Percentiles rank a stretch among this genome's conserved stretches.
Conservation (phyloP, 2,797 vertebrate genomes). For the Melanotaenia pygmaea region DNA sequence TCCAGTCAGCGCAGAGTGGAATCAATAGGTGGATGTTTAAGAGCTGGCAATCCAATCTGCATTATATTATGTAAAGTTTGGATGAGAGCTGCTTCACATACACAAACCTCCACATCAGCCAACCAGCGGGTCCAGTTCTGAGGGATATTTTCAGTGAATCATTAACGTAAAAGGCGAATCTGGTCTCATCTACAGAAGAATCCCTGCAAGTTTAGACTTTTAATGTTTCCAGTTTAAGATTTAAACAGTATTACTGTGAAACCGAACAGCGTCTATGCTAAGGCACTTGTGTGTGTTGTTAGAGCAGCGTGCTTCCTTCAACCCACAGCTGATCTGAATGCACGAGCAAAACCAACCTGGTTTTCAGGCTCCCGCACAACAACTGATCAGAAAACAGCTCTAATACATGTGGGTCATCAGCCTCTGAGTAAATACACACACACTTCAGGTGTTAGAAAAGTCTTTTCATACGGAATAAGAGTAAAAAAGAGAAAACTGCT, state of each 20-base stretch:
- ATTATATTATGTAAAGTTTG: slow-evolving; percentile 37
- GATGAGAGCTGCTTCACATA: slow-evolving; percentile 3
- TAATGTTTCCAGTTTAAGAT: slow-evolving; percentile 66
- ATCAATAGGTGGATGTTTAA: slow-evolving; percentile 49
- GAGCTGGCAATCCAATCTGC: slow-evolving; percentile 46
- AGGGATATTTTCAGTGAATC: slow-evolving; percentile 5
- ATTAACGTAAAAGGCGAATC: neutral
- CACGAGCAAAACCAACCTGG: neutral
- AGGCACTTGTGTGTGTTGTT: slow-evolving; percentile 55
- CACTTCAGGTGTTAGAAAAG: slow-evolving; percentile 3
- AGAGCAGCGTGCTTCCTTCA: slow-evolving; percentile 73
- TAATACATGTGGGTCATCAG: slow-evolving; percentile 65
- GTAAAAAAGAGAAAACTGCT: slow-evolving; percentile 15
- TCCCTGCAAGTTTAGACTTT: slow-evolving; percentile 58
- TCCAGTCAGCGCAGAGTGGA: slow-evolving; percentile 38
- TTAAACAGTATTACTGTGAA: slow-evolving; percentile 3
- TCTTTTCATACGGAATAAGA: neutral
- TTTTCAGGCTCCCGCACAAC: too few relatives aligned
- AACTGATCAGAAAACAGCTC: slow-evolving; percentile 27
- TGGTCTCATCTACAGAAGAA: slow-evolving; percentile 15
- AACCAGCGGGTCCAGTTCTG: slow-evolving; percentile 42
- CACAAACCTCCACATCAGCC: neutral
- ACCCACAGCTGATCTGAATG: slow-evolving; percentile 62
- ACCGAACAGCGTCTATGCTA: neutral
- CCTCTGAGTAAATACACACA: slow-evolving; percentile 48